Percentiles rank a stretch among this genome's conserved stretches.
Evolutionary conservation across 2,113 vertebrate species (phyloP).

Genomic region (Plotosus lineatus): DNA sequence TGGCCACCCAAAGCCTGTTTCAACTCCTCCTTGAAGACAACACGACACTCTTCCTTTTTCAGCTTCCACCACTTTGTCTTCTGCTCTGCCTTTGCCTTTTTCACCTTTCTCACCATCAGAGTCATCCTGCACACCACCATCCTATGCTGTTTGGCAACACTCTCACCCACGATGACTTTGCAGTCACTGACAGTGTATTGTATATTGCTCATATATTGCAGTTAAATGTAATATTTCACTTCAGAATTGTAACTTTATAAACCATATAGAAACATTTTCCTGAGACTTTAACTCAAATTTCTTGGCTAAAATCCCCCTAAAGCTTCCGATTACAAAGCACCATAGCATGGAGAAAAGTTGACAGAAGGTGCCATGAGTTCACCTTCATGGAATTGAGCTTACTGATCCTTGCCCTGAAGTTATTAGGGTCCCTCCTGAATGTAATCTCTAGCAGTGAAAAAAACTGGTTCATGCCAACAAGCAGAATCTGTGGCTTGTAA

Average conservation of each 20-base stretch:
- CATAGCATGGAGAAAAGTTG: not conserved
- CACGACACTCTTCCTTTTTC: no score
- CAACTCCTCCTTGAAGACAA: no score
- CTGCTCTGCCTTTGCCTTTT: no score
- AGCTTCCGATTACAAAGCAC: not conserved
- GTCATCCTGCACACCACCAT: no score
- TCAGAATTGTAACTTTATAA: not conserved
- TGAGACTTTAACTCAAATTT: not conserved
- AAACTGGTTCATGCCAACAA: slow-evolving; percentile 98
- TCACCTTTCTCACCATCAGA: no score
- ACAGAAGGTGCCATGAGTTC: not conserved
- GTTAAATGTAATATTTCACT: not conserved
- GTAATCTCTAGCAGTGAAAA: slow-evolving; percentile 95
- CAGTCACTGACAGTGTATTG: no score
- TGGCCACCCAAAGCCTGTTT: no score
- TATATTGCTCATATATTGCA: no score
- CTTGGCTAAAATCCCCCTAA: not conserved
- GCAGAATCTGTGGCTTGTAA: slow-evolving; percentile 87
- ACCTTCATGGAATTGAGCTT: slow-evolving; percentile 98
- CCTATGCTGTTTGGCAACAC: no score
- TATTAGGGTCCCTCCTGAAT: slow-evolving; percentile 97
- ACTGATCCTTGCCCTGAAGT: slow-evolving; percentile 96
- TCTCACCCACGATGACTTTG: no score
- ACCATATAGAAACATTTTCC: not conserved
- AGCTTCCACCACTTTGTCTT: no score